Base-by-base conservation (phyloP, 2,113 vertebrate species). In the Tenebrosternarchus preto region DNA sequence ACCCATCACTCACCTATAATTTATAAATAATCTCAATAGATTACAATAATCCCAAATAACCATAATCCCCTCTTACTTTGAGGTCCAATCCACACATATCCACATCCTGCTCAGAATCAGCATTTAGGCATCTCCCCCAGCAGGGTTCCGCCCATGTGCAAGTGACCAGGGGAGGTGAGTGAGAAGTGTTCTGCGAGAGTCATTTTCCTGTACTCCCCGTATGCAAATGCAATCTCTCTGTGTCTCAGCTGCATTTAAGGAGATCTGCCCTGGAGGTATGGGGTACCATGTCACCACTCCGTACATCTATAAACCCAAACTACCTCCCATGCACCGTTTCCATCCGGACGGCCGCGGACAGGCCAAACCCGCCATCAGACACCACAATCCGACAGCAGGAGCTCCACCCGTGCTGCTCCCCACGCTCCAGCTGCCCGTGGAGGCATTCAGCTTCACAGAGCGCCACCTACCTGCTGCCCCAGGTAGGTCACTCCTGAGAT, bases 191-290 rank as follows among this genome's bases (percentile, higher is more conserved):
- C 4, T 33, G 63, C 16, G 20, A 33, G 29, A 66, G 29, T 66
- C 43, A 20, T 46, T 20, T 8, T 17, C 19, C 31, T 46, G 50
- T 69, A 4, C 43, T 27, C 22, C 24, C 29, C 67, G 76, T 31
- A 27, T 53, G 56, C 17, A 78, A 43, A 69, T 73, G 27, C 76
- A 33, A n/a, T 55, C 60, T 82, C 57, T 86, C 67, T 78, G 46
- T 92, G 89, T 66, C 66, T 85, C 92, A 99, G 98, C 95, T 88
- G 94, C 95, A 88, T 99, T 99, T 93, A 98, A 98, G 93, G 96
- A 98, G 92, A 99, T 97, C 92, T 99, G 98, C 92, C 98, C 98
- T 81, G 98, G 97, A 90, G 98, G 98, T 91, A 97, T 98, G 97
- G 98, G 98, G 88, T 99, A 99, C 94, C 98, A 96, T 75, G 96